Percentiles rank a stretch among this genome's conserved stretches.
phyloP scores from a whole-genome alignment of 2,113 vertebrate species.

The Helogale parvula region DNA sequence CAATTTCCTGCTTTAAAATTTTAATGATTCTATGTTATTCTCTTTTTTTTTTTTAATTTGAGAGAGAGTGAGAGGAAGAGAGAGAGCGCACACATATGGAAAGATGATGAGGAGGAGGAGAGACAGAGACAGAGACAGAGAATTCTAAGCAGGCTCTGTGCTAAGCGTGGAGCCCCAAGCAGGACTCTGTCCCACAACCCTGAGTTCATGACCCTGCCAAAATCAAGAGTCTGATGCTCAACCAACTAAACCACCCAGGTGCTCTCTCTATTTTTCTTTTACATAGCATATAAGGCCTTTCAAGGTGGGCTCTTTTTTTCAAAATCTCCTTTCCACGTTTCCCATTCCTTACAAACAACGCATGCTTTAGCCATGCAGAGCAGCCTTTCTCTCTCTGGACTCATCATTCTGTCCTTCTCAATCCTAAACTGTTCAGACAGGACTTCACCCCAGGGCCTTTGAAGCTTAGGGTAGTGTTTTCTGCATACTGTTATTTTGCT shows the following conservation, averaged over 20 bases:
- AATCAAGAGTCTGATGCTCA: too few relatives aligned
- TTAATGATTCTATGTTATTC: neutral
- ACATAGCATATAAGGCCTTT: neutral
- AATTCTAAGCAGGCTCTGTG: too few relatives aligned
- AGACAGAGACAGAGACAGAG: too few relatives aligned
- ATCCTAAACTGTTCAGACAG: neutral
- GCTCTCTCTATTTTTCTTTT: neutral
- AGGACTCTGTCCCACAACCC: too few relatives aligned
- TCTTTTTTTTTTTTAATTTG: neutral
- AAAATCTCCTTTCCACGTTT: neutral
- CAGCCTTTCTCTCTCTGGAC: neutral
- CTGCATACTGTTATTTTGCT: neutral
- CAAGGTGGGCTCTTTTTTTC: neutral
- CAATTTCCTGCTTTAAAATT: neutral
- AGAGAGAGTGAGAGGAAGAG: too few relatives aligned
- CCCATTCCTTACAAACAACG: neutral
- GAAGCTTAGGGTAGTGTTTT: neutral
- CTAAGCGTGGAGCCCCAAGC: too few relatives aligned
- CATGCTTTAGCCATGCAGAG: neutral
- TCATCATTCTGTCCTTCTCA: neutral
- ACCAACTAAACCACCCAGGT: too few relatives aligned
- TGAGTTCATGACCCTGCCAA: too few relatives aligned
- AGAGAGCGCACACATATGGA: too few relatives aligned
- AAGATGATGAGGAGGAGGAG: too few relatives aligned
- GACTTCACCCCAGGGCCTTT: fast-evolving